A percentile compares a stretch with the other conserved stretches of the same genome.
Evolutionary conservation across 2,888 invertebrate species (phyloP).

Genomic region (Rhagophthalmus giganteus): DNA sequence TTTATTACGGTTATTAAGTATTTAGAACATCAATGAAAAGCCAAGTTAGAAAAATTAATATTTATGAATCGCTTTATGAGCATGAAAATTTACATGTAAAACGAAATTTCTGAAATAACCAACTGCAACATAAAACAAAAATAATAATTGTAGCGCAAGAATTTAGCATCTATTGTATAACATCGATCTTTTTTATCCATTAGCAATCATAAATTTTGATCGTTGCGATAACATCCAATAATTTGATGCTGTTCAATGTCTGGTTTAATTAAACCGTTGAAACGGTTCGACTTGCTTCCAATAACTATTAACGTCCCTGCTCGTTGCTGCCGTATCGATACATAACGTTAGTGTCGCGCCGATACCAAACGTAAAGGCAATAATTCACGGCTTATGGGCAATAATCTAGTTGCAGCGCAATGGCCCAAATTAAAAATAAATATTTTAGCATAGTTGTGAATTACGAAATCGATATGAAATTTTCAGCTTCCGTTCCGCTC

Average conservation of each 20-base stretch:
- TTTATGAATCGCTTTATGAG: conserved; percentile 8
- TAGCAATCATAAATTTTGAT: conserved; percentile 14
- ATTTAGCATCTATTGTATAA: neutral
- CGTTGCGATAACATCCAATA: conserved; percentile 12
- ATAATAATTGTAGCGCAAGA: neutral
- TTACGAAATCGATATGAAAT: conserved; percentile 6
- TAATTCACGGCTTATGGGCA: conserved; percentile 14
- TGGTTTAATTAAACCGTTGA: conserved; percentile 25
- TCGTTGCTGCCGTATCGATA: conserved; percentile 12
- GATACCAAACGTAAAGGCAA: conserved; percentile 16
- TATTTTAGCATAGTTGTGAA: conserved; percentile 14
- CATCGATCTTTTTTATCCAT: neutral
- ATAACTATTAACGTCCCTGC: conserved; percentile 19
- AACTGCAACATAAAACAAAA: neutral
- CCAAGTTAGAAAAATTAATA: conserved; percentile 2
- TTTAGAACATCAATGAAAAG: neutral
- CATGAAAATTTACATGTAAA: conserved; percentile 7
- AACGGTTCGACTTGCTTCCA: conserved; percentile 13
- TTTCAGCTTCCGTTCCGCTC: conserved; percentile 1
- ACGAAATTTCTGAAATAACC: conserved; percentile 1
- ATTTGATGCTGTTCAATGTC: conserved; percentile 17
- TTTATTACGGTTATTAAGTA: no score
- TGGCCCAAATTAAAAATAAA: conserved; percentile 16
- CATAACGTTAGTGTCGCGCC: conserved; percentile 13
- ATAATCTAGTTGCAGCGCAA: conserved; percentile 14